These are phyloP conservation scores for Antheraea yamamai DNA, from an alignment of 2,888 invertebrate genomes.

Conservation along the genomic window DNA sequence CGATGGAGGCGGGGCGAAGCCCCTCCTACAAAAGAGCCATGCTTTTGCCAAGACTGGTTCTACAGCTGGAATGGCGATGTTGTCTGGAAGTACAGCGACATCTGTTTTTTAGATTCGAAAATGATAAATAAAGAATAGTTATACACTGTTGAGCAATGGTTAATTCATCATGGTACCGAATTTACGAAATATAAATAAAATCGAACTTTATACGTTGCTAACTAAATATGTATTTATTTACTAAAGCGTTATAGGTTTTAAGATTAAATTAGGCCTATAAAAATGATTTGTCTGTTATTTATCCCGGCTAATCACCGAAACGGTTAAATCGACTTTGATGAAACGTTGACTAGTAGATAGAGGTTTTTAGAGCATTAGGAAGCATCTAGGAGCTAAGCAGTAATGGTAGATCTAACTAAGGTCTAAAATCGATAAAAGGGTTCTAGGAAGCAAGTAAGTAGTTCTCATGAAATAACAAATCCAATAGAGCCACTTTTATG, in stretches of 20 bases:
- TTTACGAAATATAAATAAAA: neutral
- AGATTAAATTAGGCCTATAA: no score
- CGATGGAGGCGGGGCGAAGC: conserved; percentile 40
- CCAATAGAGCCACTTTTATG: no score
- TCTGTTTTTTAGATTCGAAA: conserved; percentile 20
- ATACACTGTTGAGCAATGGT: neutral
- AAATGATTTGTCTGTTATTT: no score
- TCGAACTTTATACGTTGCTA: neutral
- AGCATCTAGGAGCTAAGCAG: no score
- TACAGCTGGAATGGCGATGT: conserved; percentile 22
- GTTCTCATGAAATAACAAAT: no score
- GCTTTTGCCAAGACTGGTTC: conserved; percentile 35
- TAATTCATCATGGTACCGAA: neutral
- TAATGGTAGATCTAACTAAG: no score
- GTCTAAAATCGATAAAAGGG: no score
- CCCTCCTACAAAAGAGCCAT: conserved; percentile 34
- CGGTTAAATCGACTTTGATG: neutral
- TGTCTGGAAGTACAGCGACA: conserved; percentile 25
- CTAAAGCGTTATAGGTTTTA: neutral
- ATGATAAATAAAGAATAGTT: neutral
- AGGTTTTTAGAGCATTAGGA: neutral
- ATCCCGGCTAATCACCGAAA: no score
- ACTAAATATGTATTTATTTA: neutral
- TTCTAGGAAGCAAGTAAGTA: no score
- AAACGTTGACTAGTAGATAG: neutral